Evolutionary conservation across 2,113 vertebrate genomes (phyloP), one percentile per base, ranked within the genome.

Genomic region (Panthera uncia): DNA sequence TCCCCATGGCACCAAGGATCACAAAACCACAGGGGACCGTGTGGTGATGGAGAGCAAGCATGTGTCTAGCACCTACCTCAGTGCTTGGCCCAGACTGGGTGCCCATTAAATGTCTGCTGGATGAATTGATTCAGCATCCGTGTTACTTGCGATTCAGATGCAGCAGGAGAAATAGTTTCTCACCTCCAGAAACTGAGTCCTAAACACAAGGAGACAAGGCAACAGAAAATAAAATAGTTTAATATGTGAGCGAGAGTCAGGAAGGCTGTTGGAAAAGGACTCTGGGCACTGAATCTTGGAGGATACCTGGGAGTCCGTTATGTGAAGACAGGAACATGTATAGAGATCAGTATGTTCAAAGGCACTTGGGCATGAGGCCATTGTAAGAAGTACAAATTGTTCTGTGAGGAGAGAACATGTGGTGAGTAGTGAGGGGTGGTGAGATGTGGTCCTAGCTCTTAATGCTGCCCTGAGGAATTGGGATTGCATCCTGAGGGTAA

Each of bases 351-450:
- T 48, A 12, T 41, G 10, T 66, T 63, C 48, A 50, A 68, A 80
- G 57, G 19, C 41, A 31, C 6, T 13, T 25, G 12, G 19, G 36
- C 13, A 4, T 2, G 38, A 76, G 74, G 33, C 7, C 33, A 25
- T 41, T 82, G 36, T 65, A 29, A 78, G 27, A 86, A 63, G 50
- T 11, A 50, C 14, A 18, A 36, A 38, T 25, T 3, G 1, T 74
- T 68, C 25, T 5, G 7, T 80, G 15, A 48, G 84, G 29, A 73
- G 52, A 10, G 33, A 33, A 14, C 48, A 4, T 4, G 7, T 7
- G 9, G 15, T 4, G 55, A 38, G 38, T 31, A 7, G 61, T 0
- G 10, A 63, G 79, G 45, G 7, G 33, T 0, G 0, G 15, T 14
- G 48, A 73, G 48, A 4, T 66, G 41, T 13, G 25, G 14, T 41